Evolutionary conservation across 2,888 invertebrate genomes (phyloP), one percentile per base, ranked within the genome.

Genomic region (Salticus scenicus): DNA sequence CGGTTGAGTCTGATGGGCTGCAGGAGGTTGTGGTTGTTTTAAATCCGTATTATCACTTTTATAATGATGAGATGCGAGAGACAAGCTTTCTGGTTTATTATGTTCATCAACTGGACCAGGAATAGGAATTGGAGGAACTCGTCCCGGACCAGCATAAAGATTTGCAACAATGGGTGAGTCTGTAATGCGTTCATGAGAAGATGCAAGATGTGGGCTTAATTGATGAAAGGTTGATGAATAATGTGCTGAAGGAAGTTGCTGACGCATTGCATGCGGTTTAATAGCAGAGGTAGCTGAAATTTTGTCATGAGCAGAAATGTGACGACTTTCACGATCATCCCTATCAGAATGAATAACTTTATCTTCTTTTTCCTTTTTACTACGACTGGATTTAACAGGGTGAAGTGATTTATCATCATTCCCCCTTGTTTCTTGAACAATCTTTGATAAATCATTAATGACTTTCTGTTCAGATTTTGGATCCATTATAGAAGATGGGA

Each of bases 81-180:
- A n/a, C 28, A 57, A 24, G 28, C 42, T 69, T 7, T 83, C 88
- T 14, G 66, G 20, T 31, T 79, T 83, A n/a, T n/a, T n/a, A 37
- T 78, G 83, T 41, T 86, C 87, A 28, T 87, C 77, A 24, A 74
- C 51, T 72, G 80, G 85, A 4, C 76, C 85, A 66, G 79, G 37
- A 73, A 79, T 63, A 17, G 74, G 33, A 30, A 75, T 47, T 14
- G 30, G 76, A 47, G 81, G 77, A 51, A 71, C 57, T 27, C 70
- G 47, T 8, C 69, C 33, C 37, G 87, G 84, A 24, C 87, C 86
- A 63, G 86, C 80, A 72, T 93, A 90, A 7, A 89, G 88, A 72
- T 90, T 89, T 28, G 90, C 89, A 91, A 93, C 94, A 12, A 69
- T 84, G 14, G 88, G 88, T 64, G 88, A 88, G 33, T 88, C 88